Conservation (phyloP, 1,140 invertebrate species). For the Glomeris maerens region DNA sequence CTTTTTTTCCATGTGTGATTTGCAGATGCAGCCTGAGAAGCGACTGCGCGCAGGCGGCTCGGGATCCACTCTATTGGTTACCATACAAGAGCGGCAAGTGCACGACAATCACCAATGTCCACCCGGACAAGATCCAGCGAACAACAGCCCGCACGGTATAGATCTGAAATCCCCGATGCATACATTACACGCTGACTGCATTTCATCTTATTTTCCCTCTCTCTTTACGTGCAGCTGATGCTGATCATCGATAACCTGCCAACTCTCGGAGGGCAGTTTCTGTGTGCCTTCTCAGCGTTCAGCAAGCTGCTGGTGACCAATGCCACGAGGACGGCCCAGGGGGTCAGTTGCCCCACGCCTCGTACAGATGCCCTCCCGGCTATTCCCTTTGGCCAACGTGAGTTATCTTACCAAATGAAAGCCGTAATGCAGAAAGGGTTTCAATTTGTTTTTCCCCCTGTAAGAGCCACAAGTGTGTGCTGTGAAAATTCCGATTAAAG, state of each 20-base stretch:
- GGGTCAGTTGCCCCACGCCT: slow-evolving; percentile 87
- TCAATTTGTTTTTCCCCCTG: no score
- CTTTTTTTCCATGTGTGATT: slow-evolving; percentile 19
- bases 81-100: slow-evolving; percentile 89
- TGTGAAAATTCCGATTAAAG: no score
- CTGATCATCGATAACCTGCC: slow-evolving; percentile 86
- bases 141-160: slow-evolving; percentile 73
- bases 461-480: no score
- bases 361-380: slow-evolving; percentile 70
- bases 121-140: slow-evolving; percentile 76
- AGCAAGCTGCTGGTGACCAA: slow-evolving; percentile 81
- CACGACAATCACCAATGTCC: slow-evolving; percentile 83
- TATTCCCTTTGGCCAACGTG: slow-evolving; percentile 74
- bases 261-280: slow-evolving; percentile 67
- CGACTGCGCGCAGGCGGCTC: slow-evolving; percentile 76
- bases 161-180: no score
- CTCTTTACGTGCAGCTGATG: slow-evolving; percentile 43
- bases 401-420: slow-evolving; percentile 28
- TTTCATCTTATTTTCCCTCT: no score
- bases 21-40: slow-evolving; percentile 67
- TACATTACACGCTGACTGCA: no score
- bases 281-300: slow-evolving; percentile 83
- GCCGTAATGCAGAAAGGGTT: not conserved
- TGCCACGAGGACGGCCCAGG: slow-evolving; percentile 70
- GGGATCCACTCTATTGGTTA: slow-evolving; percentile 89